Conservation (phyloP, 2,888 invertebrate species). For the Lasioglossum pauxillum region DNA sequence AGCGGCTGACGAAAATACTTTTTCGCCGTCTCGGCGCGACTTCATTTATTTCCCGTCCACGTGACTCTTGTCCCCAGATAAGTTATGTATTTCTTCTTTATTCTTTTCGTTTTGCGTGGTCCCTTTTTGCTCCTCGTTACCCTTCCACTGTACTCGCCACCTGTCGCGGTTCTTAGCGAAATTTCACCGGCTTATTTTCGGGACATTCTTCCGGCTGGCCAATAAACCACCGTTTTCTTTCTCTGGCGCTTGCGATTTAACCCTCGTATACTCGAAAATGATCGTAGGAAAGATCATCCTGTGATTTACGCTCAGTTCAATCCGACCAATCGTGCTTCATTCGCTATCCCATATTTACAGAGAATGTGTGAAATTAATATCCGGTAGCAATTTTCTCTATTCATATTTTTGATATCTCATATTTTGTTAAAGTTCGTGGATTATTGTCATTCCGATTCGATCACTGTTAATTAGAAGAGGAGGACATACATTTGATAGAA, state of each 20-base stretch:
- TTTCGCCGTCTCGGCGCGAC: slow-evolving; percentile 14
- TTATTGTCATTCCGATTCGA: too few relatives aligned
- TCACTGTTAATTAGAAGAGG: too few relatives aligned
- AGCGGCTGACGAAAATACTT: slow-evolving; percentile 30
- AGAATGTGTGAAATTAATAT: too few relatives aligned
- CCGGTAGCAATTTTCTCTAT: too few relatives aligned
- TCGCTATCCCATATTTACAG: too few relatives aligned
- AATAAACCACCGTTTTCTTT: slow-evolving; percentile 44
- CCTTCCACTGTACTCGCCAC: slow-evolving; percentile 26
- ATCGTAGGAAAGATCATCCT: neutral
- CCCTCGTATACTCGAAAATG: neutral
- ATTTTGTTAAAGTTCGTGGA: too few relatives aligned
- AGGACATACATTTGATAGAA: neutral
- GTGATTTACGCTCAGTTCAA: neutral
- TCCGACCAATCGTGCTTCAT: neutral
- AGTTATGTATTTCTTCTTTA: slow-evolving; percentile 15
- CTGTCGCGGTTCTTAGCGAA: slow-evolving; percentile 47
- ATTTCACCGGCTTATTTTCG: slow-evolving; percentile 44
- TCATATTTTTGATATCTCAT: too few relatives aligned
- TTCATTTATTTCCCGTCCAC: slow-evolving; percentile 51
- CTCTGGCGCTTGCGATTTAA: neutral
- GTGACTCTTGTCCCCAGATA: slow-evolving; percentile 47
- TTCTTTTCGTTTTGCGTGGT: neutral
- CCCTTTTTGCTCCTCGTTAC: neutral
- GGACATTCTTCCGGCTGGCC: slow-evolving; percentile 36